Evolutionary conservation across 1,140 invertebrate genomes (phyloP).

Genomic region (Lepeophtheirus salmonis): DNA sequence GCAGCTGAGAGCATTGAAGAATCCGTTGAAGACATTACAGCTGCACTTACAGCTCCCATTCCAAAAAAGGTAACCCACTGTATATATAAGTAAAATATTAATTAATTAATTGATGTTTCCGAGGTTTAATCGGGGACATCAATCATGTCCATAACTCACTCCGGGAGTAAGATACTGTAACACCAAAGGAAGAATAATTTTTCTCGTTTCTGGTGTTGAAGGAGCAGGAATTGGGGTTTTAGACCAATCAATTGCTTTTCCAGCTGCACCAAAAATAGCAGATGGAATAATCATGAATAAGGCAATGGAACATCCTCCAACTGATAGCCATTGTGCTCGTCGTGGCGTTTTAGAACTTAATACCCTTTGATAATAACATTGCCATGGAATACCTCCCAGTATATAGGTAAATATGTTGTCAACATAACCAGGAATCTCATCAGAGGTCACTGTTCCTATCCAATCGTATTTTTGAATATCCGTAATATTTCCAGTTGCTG

Average conservation of each 20-base stretch:
- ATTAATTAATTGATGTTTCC: too few relatives aligned
- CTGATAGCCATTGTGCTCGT: conserved; percentile 82
- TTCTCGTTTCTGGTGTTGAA: conserved; percentile 51
- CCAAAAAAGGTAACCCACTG: conserved; percentile 60
- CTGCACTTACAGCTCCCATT: conserved; percentile 89
- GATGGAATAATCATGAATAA: conserved; percentile 11
- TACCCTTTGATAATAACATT: conserved; percentile 48
- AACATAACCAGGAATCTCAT: conserved; percentile 59
- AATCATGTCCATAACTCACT: too few relatives aligned
- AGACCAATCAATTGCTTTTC: conserved; percentile 39
- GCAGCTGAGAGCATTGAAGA: conserved; percentile 88
- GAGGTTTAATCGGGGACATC: neutral
- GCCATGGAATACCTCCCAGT: conserved; percentile 97
- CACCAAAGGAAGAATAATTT: conserved; percentile 65
- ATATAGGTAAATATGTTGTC: conserved; percentile 78
- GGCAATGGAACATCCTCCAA: conserved; percentile 52
- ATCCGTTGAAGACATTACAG: conserved; percentile 95
- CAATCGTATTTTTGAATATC: conserved; percentile 55
- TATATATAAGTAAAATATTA: neutral
- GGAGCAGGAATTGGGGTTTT: conserved; percentile 52
- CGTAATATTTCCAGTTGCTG: neutral
- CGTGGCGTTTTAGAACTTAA: conserved; percentile 81
- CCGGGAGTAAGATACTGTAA: neutral
- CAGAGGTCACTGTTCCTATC: conserved; percentile 55
- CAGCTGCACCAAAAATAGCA: conserved; percentile 4